Conservation (phyloP, 2,113 vertebrate species). For the Calypte anna region DNA sequence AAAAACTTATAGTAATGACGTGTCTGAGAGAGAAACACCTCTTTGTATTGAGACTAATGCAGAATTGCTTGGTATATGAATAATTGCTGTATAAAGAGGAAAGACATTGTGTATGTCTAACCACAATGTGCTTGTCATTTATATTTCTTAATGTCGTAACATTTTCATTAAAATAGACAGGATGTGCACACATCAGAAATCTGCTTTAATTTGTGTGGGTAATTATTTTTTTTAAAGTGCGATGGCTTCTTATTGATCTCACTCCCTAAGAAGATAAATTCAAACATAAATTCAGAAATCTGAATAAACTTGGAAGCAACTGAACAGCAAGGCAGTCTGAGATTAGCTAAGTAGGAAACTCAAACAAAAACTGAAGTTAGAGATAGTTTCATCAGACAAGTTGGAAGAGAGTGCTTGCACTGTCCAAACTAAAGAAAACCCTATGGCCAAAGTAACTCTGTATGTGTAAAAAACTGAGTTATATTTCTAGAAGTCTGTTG, state of each 20-base stretch:
- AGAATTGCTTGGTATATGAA: not conserved
- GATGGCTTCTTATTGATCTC: constrained; percentile 23
- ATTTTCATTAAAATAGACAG: constrained; percentile 7
- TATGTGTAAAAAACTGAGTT: not conserved
- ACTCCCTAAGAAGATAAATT: constrained; percentile 36
- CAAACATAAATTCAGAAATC: not conserved
- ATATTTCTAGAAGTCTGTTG: not conserved
- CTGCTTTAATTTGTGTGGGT: not conserved
- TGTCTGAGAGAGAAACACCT: constrained; percentile 10
- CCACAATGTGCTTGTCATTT: not conserved
- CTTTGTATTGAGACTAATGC: not conserved
- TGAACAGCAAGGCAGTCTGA: not conserved
- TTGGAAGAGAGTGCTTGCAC: not conserved
- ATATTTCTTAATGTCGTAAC: not conserved
- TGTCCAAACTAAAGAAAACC: not conserved
- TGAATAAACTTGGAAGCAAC: not conserved
- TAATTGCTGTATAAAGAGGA: not conserved
- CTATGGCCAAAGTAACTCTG: not conserved
- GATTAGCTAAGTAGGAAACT: not conserved
- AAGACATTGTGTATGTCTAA: not conserved
- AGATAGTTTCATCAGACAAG: not conserved
- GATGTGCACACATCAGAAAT: not conserved
- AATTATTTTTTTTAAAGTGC: not conserved
- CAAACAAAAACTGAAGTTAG: not conserved
- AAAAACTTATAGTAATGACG: constrained; percentile 8